Base-by-base conservation (phyloP, 1,140 invertebrate genomes). In the Mycetomoellerius zeteki region DNA sequence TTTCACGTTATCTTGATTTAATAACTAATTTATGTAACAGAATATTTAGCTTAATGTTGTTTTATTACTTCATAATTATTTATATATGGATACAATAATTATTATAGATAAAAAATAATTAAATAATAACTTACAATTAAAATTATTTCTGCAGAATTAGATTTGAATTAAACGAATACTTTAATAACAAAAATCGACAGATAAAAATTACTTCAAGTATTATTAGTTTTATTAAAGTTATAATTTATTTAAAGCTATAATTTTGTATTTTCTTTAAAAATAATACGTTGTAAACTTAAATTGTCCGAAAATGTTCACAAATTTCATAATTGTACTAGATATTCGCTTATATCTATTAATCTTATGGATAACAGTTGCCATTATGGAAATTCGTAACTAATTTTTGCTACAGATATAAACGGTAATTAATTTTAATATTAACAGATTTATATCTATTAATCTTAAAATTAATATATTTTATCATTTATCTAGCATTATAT, bases 161-260 rank as follows among this genome's bases (percentile, higher is more conserved):
- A 21, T 24, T 2, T 16, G 3, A 62, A 69, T 77, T 47, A 77
- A 30, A 30, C 1, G 1, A 77, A 62, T 24, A 37, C 54, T 33
- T 30, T 8, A 33, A 65, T 80, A 54, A 33, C 4, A 24, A 52
- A 54, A 69, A 30, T 78, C 1, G 0, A 52, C 19, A 67, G 16
- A 62, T 62, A 77, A 30, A 77, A 27, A 21, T 58, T 8, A 7
- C n/a, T 56, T 21, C 19, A 67, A 80, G 52, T 54, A 52, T 16
- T 47, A 65, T 16, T 7, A 37, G 33, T 37, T 37, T 37, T 0
- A 37, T 37, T 37, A 37, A 37, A 7, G 33, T 0, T 37, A 37
- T 37, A 37, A 37, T 37, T 37, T 37, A n/a, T 33, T 37, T 54
- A 69, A 69, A 81, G 3, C 12, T 56, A 43, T 7, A 72, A 47